Percentiles rank a stretch among this genome's conserved stretches.
Conservation (phyloP, 2,888 invertebrate species). For the Ochlodes sylvanus region DNA sequence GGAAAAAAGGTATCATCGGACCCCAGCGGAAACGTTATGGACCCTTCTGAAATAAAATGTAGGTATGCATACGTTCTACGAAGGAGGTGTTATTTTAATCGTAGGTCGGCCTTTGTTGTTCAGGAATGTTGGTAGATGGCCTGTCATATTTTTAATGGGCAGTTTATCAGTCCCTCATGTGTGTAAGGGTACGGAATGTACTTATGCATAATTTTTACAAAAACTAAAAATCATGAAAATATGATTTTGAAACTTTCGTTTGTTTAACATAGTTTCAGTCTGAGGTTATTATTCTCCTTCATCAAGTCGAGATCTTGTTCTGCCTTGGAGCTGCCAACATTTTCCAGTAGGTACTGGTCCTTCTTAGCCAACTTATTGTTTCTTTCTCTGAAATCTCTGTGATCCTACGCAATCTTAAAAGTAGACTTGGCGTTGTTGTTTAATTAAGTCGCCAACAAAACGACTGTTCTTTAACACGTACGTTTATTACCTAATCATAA, state of each 20-base stretch:
- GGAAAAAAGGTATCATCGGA: conserved; percentile 80
- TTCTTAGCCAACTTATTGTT: too few relatives aligned
- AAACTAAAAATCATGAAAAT: neutral
- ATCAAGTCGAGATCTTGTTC: too few relatives aligned
- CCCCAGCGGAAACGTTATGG: conserved; percentile 84
- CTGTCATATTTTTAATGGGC: conserved; percentile 83
- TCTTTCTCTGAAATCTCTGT: too few relatives aligned
- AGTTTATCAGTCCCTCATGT: conserved; percentile 72
- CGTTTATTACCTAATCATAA: too few relatives aligned
- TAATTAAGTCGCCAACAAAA: too few relatives aligned
- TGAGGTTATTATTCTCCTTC: too few relatives aligned
- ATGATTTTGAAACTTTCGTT: neutral
- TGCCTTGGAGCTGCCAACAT: too few relatives aligned
- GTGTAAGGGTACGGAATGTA: conserved; percentile 57
- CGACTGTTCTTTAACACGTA: too few relatives aligned
- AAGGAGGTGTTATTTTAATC: conserved; percentile 84
- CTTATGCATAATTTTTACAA: conserved; percentile 69
- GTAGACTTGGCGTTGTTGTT: too few relatives aligned
- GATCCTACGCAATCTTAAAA: too few relatives aligned
- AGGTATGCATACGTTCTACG: conserved; percentile 77
- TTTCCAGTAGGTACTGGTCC: too few relatives aligned
- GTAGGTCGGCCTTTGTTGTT: conserved; percentile 81
- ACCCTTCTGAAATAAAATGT: conserved; percentile 81
- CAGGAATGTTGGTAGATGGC: conserved; percentile 83
- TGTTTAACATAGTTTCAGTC: neutral